Base-by-base conservation (phyloP, 2,797 vertebrate genomes). In the Chrosomus eos region DNA sequence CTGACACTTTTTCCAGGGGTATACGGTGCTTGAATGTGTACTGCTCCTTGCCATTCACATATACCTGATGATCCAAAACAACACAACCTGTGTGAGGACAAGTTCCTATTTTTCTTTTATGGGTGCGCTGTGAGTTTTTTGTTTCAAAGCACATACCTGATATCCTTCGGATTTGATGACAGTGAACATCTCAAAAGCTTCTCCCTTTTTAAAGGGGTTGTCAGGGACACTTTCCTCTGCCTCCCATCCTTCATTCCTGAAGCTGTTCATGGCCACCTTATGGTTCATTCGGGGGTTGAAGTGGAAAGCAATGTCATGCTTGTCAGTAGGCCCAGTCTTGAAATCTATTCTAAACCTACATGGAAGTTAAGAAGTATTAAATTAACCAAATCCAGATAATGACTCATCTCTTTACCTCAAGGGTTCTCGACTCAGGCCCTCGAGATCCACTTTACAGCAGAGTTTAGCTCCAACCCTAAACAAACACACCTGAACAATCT, bases 241-340 rank as follows among this genome's bases (percentile, higher is more conserved):
- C 10, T 73, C 55, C 86, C 79, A 87, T 7, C 0, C 21, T 23
- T 73, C n/a, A 1, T 73, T 79, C 62, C 45, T 82, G 45, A 33
- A 78, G 66, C 43, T 82, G 79, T 87, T 87, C 66, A 87, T 28
- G n/a, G 18, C 2, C n/a, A 81, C 74, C 0, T 13, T 38, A 0
- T 4, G 0, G 51, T 16, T 66, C 60, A 84, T 8, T 10, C 8
- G 43, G 11, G 87, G 87, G 26, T 45, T 77, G 26, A 77, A 88
- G 28, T 86, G 84, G 33, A 88, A 84, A 67, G 87, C 81, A 7
- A 72, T 83, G 76, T 81, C 78, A 40, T 87, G 77, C 28, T 23
- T 51, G 13, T 10, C 9, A 2, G 76, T 38, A 28, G 10, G 62
- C 2, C 51, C 43, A 5, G 71, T 86, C 60, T 81, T 82, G 21